Evolutionary conservation across 2,113 vertebrate species (phyloP).

Genomic region (Cinclus cinclus): DNA sequence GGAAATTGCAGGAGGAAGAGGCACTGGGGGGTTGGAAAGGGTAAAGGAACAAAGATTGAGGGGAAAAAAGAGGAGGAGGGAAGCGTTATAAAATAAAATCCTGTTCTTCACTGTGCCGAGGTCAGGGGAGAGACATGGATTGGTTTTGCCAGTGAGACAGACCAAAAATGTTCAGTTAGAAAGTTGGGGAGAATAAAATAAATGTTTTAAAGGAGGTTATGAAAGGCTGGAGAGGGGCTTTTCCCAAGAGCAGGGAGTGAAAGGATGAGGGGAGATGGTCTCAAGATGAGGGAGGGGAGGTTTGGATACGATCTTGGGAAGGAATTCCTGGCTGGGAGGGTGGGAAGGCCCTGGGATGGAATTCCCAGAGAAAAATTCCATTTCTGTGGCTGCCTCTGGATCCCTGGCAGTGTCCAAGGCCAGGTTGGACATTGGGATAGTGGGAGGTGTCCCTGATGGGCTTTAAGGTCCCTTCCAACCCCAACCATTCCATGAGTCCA

Average conservation of each 20-base stretch:
- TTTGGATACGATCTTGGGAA: too few relatives aligned
- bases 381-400: neutral
- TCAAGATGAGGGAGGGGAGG: neutral
- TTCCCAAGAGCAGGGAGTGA: neutral
- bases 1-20: neutral
- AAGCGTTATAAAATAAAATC: neutral
- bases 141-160: fast-evolving
- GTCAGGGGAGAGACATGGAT: fast-evolving
- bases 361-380: neutral
- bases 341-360: fast-evolving
- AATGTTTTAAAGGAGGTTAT: fast-evolving
- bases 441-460: neutral
- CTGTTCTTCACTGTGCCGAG: neutral
- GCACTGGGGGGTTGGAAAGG: fast-evolving
- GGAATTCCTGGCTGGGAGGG: neutral
- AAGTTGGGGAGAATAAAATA: neutral
- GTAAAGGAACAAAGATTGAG: neutral
- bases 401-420: neutral
- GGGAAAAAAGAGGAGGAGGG: neutral
- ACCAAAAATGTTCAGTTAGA: neutral
- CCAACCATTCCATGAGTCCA: neutral
- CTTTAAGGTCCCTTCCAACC: neutral
- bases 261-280: neutral
- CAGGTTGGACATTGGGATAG: neutral
- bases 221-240: neutral